phyloP scores from a whole-genome alignment of 2,113 vertebrate species.

The Brachirus orientalis region DNA sequence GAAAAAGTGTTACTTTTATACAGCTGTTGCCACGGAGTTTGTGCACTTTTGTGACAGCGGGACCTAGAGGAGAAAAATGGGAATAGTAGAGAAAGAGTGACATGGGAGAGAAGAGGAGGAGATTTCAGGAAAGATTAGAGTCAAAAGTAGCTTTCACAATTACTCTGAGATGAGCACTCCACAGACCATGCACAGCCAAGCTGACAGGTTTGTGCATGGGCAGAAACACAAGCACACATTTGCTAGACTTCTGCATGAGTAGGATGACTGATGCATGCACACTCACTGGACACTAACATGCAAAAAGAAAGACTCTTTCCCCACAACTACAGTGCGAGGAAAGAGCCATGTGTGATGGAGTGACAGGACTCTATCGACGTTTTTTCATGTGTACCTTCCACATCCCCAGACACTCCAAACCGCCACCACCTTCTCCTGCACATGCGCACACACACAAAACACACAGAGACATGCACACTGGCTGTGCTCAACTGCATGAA shows the following conservation, averaged over 20 bases:
- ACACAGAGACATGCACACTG: slow-evolving; percentile 28
- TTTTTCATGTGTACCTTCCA: slow-evolving; percentile 11
- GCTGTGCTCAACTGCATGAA: slow-evolving; percentile 53
- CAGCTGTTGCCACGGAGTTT: slow-evolving; percentile 18
- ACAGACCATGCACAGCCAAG: slow-evolving; percentile 53
- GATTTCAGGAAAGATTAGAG: slow-evolving; percentile 73
- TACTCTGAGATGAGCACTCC: slow-evolving; percentile 43
- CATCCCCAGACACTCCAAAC: slow-evolving; percentile 28
- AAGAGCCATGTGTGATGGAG: neutral
- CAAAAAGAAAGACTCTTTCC: slow-evolving; percentile 1
- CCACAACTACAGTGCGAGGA: neutral
- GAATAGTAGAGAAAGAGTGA: slow-evolving; percentile 39
- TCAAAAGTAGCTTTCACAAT: slow-evolving; percentile 74
- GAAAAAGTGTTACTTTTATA: slow-evolving; percentile 53
- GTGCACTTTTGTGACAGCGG: slow-evolving; percentile 56
- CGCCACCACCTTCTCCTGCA: slow-evolving; percentile 14
- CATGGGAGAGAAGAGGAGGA: slow-evolving; percentile 58
- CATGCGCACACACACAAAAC: slow-evolving; percentile 17
- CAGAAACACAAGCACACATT: slow-evolving; percentile 18
- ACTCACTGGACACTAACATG: slow-evolving; percentile 4
- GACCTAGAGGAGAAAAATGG: slow-evolving; percentile 65
- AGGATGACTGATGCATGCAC: slow-evolving; percentile 34
- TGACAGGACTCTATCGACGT: slow-evolving; percentile 31
- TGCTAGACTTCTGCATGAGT: slow-evolving; percentile 24
- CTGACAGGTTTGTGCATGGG: slow-evolving; percentile 72